Conservation (phyloP, 2,888 invertebrate species). For the Abscondita cerata region DNA sequence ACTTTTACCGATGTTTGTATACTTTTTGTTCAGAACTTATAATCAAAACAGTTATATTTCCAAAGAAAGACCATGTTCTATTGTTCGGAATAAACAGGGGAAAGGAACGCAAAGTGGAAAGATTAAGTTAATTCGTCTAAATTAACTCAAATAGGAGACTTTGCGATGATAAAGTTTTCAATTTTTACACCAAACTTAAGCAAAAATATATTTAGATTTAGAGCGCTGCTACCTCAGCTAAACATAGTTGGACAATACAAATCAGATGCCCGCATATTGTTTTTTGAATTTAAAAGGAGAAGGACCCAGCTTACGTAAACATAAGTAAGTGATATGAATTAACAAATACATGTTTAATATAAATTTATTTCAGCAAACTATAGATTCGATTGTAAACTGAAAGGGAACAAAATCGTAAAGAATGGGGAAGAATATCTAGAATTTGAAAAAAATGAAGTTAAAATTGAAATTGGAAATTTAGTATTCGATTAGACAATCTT, state of each 20-base stretch:
- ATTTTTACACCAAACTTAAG: conserved; percentile 66
- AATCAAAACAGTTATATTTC: no score
- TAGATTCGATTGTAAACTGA: conserved; percentile 69
- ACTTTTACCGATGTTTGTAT: no score
- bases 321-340: conserved; percentile 65
- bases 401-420: conserved; percentile 65
- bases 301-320: conserved; percentile 70
- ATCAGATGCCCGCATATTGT: conserved; percentile 70
- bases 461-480: conserved; percentile 66
- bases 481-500: conserved; percentile 69
- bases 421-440: conserved; percentile 67
- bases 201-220: conserved; percentile 69
- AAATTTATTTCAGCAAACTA: conserved; percentile 66
- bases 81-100: no score
- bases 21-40: no score
- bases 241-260: conserved; percentile 72
- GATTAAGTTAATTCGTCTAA: no score
- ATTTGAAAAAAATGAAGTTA: conserved; percentile 70
- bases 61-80: no score
- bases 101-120: no score
- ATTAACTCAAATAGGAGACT: no score
- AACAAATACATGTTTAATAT: conserved; percentile 9
- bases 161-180: no score
- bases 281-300: conserved; percentile 68
- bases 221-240: conserved; percentile 64